phyloP scores from a whole-genome alignment of 64 coral and sea anemone genomes.

The Trachythela sp. region DNA sequence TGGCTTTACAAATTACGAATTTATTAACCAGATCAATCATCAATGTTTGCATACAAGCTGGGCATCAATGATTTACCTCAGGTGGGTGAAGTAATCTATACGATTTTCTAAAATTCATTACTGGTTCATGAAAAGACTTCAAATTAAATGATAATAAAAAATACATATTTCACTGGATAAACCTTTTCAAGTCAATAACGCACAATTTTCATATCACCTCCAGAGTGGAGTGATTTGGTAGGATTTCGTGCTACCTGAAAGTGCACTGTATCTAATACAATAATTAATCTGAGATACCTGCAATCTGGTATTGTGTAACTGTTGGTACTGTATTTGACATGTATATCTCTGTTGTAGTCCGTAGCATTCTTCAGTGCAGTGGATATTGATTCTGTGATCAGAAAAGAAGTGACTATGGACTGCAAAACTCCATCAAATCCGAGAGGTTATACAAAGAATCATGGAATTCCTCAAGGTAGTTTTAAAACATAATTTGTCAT shows the following conservation, averaged over 20 bases:
- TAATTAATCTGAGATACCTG: too few relatives aligned
- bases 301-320: too few relatives aligned
- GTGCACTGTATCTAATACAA: too few relatives aligned
- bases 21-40: constrained; percentile 84
- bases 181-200: too few relatives aligned
- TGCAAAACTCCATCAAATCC: constrained; percentile 96
- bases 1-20: constrained; percentile 96
- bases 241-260: too few relatives aligned
- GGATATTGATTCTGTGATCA: constrained; percentile 81
- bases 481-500: background rate
- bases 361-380: constrained; percentile 98
- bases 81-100: constrained; percentile 38
- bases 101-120: background rate
- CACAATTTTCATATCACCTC: too few relatives aligned
- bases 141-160: too few relatives aligned
- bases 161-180: too few relatives aligned
- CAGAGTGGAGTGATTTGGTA: too few relatives aligned
- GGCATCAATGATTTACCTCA: constrained; percentile 90
- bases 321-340: too few relatives aligned
- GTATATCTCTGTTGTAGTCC: constrained; percentile 55
- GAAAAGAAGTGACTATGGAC: constrained; percentile 87
- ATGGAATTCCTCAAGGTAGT: constrained; percentile 76
- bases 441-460: constrained; percentile 64
- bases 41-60: constrained; percentile 96
- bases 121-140: background rate